Evolutionary conservation across 2,113 vertebrate species (phyloP).

Genomic region (Heliornis fulica): DNA sequence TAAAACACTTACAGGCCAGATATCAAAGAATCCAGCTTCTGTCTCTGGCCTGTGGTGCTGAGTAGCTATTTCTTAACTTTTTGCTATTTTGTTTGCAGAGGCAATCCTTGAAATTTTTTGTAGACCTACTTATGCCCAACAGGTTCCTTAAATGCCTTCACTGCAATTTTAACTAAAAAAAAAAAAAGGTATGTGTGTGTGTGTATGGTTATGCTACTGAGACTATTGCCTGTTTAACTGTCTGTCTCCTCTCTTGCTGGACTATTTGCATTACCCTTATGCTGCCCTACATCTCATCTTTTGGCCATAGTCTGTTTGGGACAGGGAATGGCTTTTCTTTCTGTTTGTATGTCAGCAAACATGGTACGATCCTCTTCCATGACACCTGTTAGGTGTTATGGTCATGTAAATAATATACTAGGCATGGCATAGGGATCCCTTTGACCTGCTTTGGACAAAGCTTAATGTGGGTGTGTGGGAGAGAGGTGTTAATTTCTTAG

Average conservation of each 20-base stretch:
- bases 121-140: not conserved
- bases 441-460: not conserved
- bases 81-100: not conserved
- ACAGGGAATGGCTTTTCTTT: not conserved
- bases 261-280: not conserved
- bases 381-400: not conserved
- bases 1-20: not conserved
- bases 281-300: not conserved
- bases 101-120: not conserved
- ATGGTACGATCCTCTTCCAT: rapidly evolving
- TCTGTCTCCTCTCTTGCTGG: not conserved
- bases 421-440: not conserved
- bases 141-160: not conserved
- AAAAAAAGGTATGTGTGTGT: too few species aligned
- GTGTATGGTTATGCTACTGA: not conserved
- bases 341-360: not conserved
- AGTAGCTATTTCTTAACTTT: not conserved
- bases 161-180: not conserved
- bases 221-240: not conserved
- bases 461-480: not conserved
- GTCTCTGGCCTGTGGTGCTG: not conserved
- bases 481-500: not conserved
- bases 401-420: not conserved
- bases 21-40: not conserved
- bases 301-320: not conserved